A percentile compares a stretch with the other conserved stretches of the same genome.
Conservation (phyloP, 2,797 vertebrate species). For the Ctenopoma kingsleyae region DNA sequence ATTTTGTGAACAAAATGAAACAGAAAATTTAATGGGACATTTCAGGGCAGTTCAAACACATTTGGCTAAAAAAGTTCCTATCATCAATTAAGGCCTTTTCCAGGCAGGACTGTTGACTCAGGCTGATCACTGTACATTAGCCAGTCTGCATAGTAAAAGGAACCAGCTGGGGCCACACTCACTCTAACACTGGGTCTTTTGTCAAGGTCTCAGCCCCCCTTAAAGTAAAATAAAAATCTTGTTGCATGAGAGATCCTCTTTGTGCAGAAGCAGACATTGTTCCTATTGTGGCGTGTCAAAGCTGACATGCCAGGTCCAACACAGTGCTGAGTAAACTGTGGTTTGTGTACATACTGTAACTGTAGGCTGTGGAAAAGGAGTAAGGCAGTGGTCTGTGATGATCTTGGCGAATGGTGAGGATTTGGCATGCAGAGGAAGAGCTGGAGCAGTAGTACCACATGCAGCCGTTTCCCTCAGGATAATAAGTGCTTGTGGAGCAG, state of each 20-base stretch:
- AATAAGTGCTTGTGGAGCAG: slow-evolving; percentile 76
- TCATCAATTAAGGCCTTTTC: slow-evolving; percentile 79
- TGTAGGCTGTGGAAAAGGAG: slow-evolving; percentile 81
- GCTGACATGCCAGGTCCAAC: slow-evolving; percentile 77
- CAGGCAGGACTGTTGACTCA: slow-evolving; percentile 80
- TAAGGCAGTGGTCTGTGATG: slow-evolving; percentile 80
- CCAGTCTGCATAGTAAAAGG: slow-evolving; percentile 78
- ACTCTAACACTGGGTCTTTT: slow-evolving; percentile 82
- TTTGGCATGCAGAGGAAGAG: slow-evolving; percentile 71
- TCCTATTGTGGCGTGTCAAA: slow-evolving; percentile 80
- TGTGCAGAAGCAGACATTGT: slow-evolving; percentile 78
- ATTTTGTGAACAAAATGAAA: slow-evolving; percentile 54
- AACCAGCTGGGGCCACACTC: slow-evolving; percentile 81
- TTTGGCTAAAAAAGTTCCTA: slow-evolving; percentile 69
- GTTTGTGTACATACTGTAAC: slow-evolving; percentile 85
- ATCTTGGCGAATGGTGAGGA: slow-evolving; percentile 78
- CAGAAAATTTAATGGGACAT: slow-evolving; percentile 65
- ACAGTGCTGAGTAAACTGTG: slow-evolving; percentile 81
- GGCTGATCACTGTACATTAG: slow-evolving; percentile 80
- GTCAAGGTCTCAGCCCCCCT: slow-evolving; percentile 75
- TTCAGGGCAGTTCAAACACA: slow-evolving; percentile 70
- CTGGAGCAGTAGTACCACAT: slow-evolving; percentile 74
- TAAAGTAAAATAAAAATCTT: slow-evolving; percentile 72
- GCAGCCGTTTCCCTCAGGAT: slow-evolving; percentile 72
- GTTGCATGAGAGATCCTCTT: slow-evolving; percentile 77